Base-by-base conservation (phyloP, 2,797 vertebrate genomes). In the Cacajao melanocephalus region DNA sequence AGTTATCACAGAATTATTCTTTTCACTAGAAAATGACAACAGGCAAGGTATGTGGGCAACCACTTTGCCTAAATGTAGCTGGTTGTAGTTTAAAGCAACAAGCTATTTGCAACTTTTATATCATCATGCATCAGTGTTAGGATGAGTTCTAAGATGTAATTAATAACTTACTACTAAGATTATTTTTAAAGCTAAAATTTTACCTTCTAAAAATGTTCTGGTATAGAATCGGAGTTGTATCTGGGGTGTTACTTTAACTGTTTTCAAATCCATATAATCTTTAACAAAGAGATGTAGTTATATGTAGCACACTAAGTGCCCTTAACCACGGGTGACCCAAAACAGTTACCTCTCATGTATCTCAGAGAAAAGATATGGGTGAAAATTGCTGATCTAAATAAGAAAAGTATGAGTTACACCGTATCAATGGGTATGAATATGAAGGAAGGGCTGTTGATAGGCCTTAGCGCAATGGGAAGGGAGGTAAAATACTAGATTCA, bases 121-220 rank as follows among this genome's bases (percentile, higher is more conserved):
- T 46, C 24, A 88, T 64, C 4, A 39, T 11, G 61, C 2, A 75
- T 24, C 33, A 64, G 33, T 88, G 30, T 11, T 39, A 41, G 82
- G 39, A 73, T 46, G 14, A 55, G 20, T 70, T 92, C 80, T 76
- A 64, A 75, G 75, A 75, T 50, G 28, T 50, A 55, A 95, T 58
- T 93, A 52, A 48, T 75, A 89, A 81, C 46, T 46, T 87, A 33
- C n/a, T 58, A 86, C 13, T 33, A 67, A 96, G 76, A 82, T 90
- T 48, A 83, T 33, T 80, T 91, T 41, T 81, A 73, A 90, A 90
- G n/a, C 5, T 87, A n/a, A 90, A 87, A 86, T 87, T 48, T 81
- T 22, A 72, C 72, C 90, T 88, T 44, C 61, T 28, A 30, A 89
- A 91, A 82, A n/a, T 44, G 33, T 36, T 78, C 52, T 64, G 46